Evolutionary conservation across 92 coral and sea anemone species (phyloP).

Genomic region (Phymanthus crucifer): DNA sequence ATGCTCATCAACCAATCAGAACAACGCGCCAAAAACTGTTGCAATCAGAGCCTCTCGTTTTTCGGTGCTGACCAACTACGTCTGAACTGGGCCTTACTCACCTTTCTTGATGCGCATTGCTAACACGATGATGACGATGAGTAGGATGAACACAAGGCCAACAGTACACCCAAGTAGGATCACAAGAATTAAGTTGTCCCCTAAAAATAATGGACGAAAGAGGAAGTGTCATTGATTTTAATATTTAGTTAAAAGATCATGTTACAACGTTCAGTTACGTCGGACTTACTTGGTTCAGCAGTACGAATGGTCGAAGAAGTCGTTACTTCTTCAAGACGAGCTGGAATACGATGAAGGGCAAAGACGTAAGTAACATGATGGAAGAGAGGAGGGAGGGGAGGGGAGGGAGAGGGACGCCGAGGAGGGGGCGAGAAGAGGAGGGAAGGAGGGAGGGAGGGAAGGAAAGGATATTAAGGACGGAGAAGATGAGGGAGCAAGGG

Average conservation of each 20-base stretch:
- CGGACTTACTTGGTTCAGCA: not conserved
- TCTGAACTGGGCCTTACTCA: too few relatives aligned
- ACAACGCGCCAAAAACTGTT: too few relatives aligned
- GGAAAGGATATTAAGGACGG: too few relatives aligned
- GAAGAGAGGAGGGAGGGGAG: too few relatives aligned
- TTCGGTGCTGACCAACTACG: too few relatives aligned
- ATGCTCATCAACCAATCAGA: too few relatives aligned
- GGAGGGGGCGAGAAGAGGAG: too few relatives aligned
- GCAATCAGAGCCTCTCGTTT: too few relatives aligned
- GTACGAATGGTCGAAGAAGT: not conserved
- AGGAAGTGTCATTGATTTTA: not conserved
- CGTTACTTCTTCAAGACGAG: not conserved
- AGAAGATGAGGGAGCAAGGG: too few relatives aligned
- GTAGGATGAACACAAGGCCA: conserved; percentile 6
- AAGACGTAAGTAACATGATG: too few relatives aligned
- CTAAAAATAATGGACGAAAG: not conserved
- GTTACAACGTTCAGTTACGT: not conserved
- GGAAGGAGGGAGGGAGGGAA: too few relatives aligned
- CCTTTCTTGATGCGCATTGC: not conserved
- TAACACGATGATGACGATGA: not conserved
- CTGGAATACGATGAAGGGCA: not conserved
- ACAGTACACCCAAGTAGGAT: conserved; percentile 9
- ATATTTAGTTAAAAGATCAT: not conserved
- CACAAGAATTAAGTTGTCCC: not conserved
- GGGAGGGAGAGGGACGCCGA: too few relatives aligned